A percentile compares a stretch with the other conserved stretches of the same genome.
Evolutionary conservation across 92 coral and sea anemone genomes (phyloP).

Genomic region (Pocillopora grandis): DNA sequence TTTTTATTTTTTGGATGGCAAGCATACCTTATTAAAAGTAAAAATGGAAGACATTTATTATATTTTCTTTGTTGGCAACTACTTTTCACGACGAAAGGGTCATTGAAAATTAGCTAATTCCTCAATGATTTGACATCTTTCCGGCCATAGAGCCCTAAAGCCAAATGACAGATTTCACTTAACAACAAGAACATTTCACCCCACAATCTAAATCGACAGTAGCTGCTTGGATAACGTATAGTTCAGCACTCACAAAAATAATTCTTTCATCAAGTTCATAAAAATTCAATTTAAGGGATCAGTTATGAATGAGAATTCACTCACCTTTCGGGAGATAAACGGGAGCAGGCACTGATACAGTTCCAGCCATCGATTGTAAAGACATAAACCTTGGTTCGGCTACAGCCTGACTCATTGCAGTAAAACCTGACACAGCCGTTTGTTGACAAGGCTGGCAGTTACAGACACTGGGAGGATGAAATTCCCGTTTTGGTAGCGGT

Average conservation of each 20-base stretch:
- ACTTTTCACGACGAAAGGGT: constrained; percentile 1
- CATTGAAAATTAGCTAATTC: neutral
- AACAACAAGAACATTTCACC: neutral
- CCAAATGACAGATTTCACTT: constrained; percentile 9
- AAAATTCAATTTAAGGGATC: neutral
- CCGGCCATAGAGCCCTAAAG: constrained; percentile 12
- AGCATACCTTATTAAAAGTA: neutral
- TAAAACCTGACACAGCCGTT: constrained; percentile 64
- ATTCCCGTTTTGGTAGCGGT: constrained; percentile 77
- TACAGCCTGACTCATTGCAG: constrained; percentile 73
- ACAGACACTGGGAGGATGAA: constrained; percentile 66
- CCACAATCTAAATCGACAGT: neutral
- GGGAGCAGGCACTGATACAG: constrained; percentile 70
- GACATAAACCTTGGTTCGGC: constrained; percentile 80
- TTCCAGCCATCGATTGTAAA: constrained; percentile 70
- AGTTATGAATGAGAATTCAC: neutral
- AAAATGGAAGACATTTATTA: neutral
- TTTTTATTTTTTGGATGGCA: neutral
- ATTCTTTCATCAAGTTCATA: neutral
- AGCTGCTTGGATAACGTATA: no score
- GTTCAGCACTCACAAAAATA: neutral
- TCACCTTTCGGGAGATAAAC: constrained; percentile 86
- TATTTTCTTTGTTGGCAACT: constrained; percentile 2
- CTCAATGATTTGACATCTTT: constrained; percentile 7
- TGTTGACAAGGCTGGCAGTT: constrained; percentile 93